These are phyloP conservation scores for Antrozous pallidus DNA, from an alignment of 2,797 vertebrate species.

Conservation along the genomic window DNA sequence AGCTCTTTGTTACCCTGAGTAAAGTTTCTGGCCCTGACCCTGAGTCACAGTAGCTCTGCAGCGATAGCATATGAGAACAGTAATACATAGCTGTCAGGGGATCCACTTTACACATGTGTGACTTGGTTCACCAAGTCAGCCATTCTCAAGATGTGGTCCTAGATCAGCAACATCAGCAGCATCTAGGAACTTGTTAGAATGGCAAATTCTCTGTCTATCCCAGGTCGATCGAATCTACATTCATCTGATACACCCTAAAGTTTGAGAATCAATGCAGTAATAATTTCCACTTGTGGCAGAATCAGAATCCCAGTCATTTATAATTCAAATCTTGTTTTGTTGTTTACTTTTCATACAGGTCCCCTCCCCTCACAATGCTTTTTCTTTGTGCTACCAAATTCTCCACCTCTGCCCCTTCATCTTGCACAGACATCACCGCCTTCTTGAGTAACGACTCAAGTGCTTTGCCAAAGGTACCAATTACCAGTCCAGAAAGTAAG, in stretches of 20 bases:
- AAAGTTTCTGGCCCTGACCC: not conserved
- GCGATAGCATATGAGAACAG: not conserved
- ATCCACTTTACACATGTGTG: not conserved
- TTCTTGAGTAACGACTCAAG: slow-evolving; percentile 87
- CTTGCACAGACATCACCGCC: slow-evolving; percentile 85
- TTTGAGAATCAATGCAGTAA: not conserved
- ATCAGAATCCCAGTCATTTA: slow-evolving; percentile 2
- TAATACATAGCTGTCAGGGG: not conserved
- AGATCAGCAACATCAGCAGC: not conserved
- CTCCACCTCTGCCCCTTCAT: slow-evolving; percentile 79
- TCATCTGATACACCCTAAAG: not conserved
- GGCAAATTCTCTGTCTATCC: not conserved
- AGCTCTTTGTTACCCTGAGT: not conserved
- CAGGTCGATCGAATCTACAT: not conserved
- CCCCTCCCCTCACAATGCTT: slow-evolving; percentile 90
- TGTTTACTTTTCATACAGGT: slow-evolving; percentile 84
- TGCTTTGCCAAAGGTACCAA: slow-evolving; percentile 75
- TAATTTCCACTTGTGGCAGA: not conserved
- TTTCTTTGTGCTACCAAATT: slow-evolving; percentile 93
- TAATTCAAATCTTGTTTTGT: not conserved
- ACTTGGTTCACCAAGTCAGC: not conserved
- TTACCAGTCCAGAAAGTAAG: slow-evolving; percentile 64
- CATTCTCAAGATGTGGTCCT: not conserved
- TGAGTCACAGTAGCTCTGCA: not conserved
- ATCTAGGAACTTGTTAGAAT: not conserved